phyloP scores from a whole-genome alignment of 2,113 vertebrate species.

The Heterotis niloticus region DNA sequence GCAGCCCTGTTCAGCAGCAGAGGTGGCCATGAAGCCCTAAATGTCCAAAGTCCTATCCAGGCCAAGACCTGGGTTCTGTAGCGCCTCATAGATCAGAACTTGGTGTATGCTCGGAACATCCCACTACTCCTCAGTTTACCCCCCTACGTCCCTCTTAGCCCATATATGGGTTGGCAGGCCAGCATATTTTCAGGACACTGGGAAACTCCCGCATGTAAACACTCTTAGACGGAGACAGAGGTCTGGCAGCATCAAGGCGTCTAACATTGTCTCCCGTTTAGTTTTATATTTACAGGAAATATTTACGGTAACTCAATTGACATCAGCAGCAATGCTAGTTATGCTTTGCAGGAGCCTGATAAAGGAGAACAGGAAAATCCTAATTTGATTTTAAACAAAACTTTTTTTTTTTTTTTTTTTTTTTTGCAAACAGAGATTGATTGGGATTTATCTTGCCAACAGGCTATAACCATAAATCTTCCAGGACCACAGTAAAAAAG shows the following conservation, averaged over 20 bases:
- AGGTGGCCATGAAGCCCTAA: not conserved
- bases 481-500: conserved; percentile 1
- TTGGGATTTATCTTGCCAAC: conserved; percentile 3
- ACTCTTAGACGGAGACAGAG: not conserved
- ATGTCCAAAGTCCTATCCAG: not conserved
- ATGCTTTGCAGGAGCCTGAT: not conserved
- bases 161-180: conserved; percentile 38
- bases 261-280: not conserved
- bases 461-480: not conserved
- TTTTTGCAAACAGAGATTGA: not conserved
- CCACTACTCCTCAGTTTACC: not conserved
- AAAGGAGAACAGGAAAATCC: not conserved
- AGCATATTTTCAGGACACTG: conserved; percentile 28
- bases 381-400: not conserved
- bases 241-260: not conserved
- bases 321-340: not conserved
- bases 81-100: not conserved
- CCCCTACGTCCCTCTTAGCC: conserved; percentile 19
- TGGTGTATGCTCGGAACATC: not conserved
- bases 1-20: not conserved
- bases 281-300: conserved; percentile 9
- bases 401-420: not conserved
- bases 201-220: conserved; percentile 6
- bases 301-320: not conserved
- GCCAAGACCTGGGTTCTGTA: not conserved